Base-by-base conservation (phyloP, 2,888 invertebrate species). In the Stramonita haemastoma region DNA sequence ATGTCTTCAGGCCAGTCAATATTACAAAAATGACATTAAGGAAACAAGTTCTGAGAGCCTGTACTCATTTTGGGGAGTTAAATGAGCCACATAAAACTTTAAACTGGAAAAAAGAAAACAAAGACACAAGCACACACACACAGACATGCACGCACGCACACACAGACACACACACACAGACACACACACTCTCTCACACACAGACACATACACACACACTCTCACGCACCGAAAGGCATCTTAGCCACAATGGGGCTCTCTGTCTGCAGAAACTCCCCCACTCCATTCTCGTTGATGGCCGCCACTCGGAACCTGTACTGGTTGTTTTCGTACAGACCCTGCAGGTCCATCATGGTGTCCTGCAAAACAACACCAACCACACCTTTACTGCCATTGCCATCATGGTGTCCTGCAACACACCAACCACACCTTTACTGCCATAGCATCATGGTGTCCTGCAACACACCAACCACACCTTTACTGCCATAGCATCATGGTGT, bases 231-330 rank as follows among this genome's bases (percentile, higher is more conserved):
- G 95, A 97, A 98, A 91, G 98, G 98, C 94, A 97, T 97, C 96
- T 98, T 98, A 92, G 99, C 99, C 96, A 98, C 97, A 90, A 99
- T 97, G 19, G 99, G 98, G 96, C 98, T 98, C 56, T 97, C 97
- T 13, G 98, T 98, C 94, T 98, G 98, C 84, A 99, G 96, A 87
- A 93, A 95, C 34, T 98, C 98, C 93, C 99, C 99, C 96, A 98
- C 97, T 32, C 99, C 99, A 91, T 96, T 96, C 92, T 99, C 99
- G 96, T 99, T 99, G 73, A 98, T 98, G 8, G 99, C 99, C 97
- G 98, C 98, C 19, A 99, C 98, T 93, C 99, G 97, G 97, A 99
- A 99, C 95, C 98, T 97, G 95, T 99, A 99, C 96, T 99, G 99
- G 95, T 99, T 98, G 92, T 99, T 98, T 96, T 99, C 99, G 0